Evolutionary conservation across 2,888 invertebrate genomes (phyloP).

Genomic region (Eutolmus rufibarbis): DNA sequence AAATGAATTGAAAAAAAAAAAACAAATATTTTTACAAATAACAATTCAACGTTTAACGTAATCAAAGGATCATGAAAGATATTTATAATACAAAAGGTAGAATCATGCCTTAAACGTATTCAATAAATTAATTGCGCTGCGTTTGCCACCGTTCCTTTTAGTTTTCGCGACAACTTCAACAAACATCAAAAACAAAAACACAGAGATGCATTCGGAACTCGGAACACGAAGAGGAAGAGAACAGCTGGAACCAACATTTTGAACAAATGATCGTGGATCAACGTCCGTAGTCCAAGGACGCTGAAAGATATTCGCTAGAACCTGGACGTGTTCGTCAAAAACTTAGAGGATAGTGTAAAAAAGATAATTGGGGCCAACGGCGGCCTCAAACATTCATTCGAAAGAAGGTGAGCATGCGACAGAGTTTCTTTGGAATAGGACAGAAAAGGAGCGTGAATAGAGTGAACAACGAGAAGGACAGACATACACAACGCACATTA

Average conservation of each 20-base stretch:
- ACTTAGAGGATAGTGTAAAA: background rate
- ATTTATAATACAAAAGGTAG: background rate
- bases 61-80: background rate
- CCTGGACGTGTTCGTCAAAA: background rate
- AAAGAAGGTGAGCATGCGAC: slow-evolving; percentile 12
- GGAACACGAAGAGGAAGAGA: background rate
- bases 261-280: background rate
- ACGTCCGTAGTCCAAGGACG: background rate
- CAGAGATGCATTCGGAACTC: background rate
- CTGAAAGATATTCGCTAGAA: background rate
- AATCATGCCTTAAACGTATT: background rate
- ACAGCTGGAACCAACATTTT: background rate
- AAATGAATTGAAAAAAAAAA: background rate
- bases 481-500: background rate
- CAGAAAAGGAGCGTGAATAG: background rate
- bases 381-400: background rate
- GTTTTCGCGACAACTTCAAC: background rate
- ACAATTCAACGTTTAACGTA: background rate
- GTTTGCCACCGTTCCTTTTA: background rate
- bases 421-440: background rate
- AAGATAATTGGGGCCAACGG: background rate
- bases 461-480: background rate
- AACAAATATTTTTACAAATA: background rate
- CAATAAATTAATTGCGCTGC: background rate
- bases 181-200: background rate